A percentile compares a stretch with the other conserved stretches of the same genome.
phyloP scores from a whole-genome alignment of 2,113 vertebrate genomes.

The Cyprinodon brontotheroides region DNA sequence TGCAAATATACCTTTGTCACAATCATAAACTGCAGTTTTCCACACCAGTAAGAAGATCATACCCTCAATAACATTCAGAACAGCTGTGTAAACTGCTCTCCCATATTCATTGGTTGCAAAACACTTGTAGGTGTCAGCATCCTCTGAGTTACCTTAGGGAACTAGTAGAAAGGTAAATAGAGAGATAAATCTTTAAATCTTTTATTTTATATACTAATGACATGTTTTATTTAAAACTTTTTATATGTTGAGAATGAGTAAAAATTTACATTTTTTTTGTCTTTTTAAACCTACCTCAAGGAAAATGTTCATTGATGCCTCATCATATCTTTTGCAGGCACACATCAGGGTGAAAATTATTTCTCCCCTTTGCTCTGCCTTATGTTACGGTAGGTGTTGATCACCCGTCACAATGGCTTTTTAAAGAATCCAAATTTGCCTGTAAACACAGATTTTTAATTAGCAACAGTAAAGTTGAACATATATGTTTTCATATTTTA shows the following conservation, averaged over 20 bases:
- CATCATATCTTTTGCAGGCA: conserved; percentile 78
- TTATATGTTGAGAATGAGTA: neutral
- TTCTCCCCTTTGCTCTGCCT: conserved; percentile 74
- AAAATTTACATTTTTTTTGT: neutral
- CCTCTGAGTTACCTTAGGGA: conserved; percentile 80
- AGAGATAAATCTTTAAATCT: neutral
- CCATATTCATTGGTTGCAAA: conserved; percentile 84
- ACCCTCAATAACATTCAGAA: conserved; percentile 88
- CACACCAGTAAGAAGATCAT: conserved; percentile 25
- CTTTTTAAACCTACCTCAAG: conserved; percentile 78
- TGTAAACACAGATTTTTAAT: conserved; percentile 48
- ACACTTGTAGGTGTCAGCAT: conserved; percentile 88
- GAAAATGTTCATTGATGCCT: conserved; percentile 70
- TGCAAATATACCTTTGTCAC: neutral
- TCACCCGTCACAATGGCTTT: conserved; percentile 82
- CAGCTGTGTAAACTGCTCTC: conserved; percentile 82
- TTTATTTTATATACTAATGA: neutral
- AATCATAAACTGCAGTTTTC: neutral
- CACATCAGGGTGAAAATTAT: conserved; percentile 75
- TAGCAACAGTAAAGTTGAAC: neutral
- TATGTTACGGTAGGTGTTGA: conserved; percentile 82
- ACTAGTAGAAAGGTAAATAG: conserved; percentile 70
- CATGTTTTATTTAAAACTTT: neutral
- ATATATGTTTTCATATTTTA: neutral
- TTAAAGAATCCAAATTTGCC: conserved; percentile 87